A percentile compares a stretch with the other conserved stretches of the same genome.
Conservation (phyloP, 1,140 invertebrate species). For the Lerema accius region DNA sequence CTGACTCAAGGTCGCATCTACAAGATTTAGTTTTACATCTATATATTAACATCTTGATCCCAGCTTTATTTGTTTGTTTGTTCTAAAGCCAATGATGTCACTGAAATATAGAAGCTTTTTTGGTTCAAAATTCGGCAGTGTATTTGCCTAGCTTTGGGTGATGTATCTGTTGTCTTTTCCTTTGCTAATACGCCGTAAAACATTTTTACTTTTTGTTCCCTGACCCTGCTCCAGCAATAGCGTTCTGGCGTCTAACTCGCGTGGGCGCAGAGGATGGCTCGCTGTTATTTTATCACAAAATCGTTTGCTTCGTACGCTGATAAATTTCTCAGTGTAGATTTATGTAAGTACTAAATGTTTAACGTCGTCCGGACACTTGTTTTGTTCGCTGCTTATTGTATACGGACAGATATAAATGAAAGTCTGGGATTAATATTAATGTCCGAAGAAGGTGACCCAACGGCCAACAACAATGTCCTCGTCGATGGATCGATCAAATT, state of each 20-base stretch:
- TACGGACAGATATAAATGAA: slow-evolving; percentile 19
- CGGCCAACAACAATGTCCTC: slow-evolving; percentile 21
- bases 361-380: slow-evolving; percentile 21
- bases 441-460: slow-evolving; percentile 13
- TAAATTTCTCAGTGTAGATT: slow-evolving; percentile 17
- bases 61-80: no score
- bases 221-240: neutral
- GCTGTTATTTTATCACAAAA: slow-evolving; percentile 29
- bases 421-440: slow-evolving; percentile 17
- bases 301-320: slow-evolving; percentile 4
- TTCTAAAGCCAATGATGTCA: no score
- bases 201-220: slow-evolving; percentile 25
- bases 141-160: no score
- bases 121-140: no score
- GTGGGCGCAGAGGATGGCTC: slow-evolving; percentile 29
- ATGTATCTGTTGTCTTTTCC: no score
- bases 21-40: slow-evolving; percentile 31
- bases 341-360: slow-evolving; percentile 23
- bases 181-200: neutral
- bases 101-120: no score
- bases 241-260: slow-evolving; percentile 7
- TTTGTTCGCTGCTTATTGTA: slow-evolving; percentile 16
- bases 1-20: slow-evolving; percentile 54
- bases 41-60: slow-evolving; percentile 9
- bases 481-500: slow-evolving; percentile 32